Evolutionary conservation across 2,797 vertebrate genomes (phyloP), one percentile per base, ranked within the genome.

Genomic region (Huso huso): DNA sequence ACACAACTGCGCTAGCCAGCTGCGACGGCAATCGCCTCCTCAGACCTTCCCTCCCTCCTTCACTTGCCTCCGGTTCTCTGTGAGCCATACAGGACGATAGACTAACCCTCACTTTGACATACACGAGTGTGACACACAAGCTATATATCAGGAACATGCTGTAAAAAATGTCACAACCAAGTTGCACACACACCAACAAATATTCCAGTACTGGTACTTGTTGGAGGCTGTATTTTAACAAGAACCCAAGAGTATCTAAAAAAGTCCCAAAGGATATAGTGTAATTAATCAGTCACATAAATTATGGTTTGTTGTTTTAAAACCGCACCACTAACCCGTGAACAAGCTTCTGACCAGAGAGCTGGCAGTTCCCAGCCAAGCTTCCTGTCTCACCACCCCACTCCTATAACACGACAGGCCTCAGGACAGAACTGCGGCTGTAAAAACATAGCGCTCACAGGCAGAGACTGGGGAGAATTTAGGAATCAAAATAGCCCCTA

Each of bases 211-310:
- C 53, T 50, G 23, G 58, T 65, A 58, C 15, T 48, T 48, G 13
- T 12, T 52, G 50, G 23, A 2, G 6, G 59, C 13, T 51, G 51
- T 13, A 6, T 11, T 66, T 37, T 37, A 37, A 37, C 23, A 37
- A 37, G 23, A 4, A 37, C 23, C 23, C 2, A 1, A 18, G 15
- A 18, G 15, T 18, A 18, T 18, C 15, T 18, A 18, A 18, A 18
- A 18, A 18, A 18, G 15, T 18, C 15, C 15, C 15, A 37, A 37
- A 15, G 70, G 65, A 68, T 67, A 65, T 48, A 66, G 11, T 65
- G 72, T 51, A 71, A 75, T 76, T 70, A 69, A 48, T 49, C 50
- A 50, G 15, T 61, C 50, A 73, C 73, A 63, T 71, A 77, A 60
- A 65, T 71, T 73, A 66, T 59, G 65, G 57, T 63, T 65, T 18